These are phyloP conservation scores for Australoheros facetus DNA, from an alignment of 2,797 vertebrate species.

Conservation along the genomic window DNA sequence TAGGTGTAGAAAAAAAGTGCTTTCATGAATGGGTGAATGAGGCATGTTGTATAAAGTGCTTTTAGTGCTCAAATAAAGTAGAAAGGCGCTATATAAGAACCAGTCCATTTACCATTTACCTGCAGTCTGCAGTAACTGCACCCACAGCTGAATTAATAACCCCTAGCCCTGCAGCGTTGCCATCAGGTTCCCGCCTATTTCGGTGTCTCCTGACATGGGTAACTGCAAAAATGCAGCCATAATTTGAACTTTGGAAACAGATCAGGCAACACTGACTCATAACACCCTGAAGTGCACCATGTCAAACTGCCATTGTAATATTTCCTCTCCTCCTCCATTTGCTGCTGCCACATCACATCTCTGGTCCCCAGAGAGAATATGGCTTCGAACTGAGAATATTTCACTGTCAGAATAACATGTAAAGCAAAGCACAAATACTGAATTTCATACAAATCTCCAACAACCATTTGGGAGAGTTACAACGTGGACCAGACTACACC, in stretches of 20 bases:
- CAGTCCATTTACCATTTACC: background rate
- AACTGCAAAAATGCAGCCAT: constrained; percentile 44
- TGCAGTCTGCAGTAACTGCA: constrained; percentile 40
- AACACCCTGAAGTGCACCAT: constrained; percentile 1
- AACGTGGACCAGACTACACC: too few species aligned
- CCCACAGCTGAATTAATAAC: constrained; percentile 61
- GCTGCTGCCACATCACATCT: background rate
- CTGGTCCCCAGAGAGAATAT: constrained; percentile 5
- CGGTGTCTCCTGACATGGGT: constrained; percentile 43
- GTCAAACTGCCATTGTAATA: background rate
- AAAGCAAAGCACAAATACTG: background rate
- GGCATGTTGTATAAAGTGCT: too few species aligned
- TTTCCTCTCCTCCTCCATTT: background rate
- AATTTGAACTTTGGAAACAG: constrained; percentile 54
- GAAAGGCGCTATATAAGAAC: too few species aligned
- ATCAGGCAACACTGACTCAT: constrained; percentile 19
- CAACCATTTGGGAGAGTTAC: background rate
- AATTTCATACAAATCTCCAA: background rate
- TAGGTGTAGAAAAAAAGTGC: too few species aligned
- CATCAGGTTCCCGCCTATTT: constrained; percentile 44
- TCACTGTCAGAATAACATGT: background rate
- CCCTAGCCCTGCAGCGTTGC: constrained; percentile 43
- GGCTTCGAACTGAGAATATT: background rate
- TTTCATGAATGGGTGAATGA: too few species aligned
- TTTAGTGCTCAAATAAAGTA: too few species aligned